phyloP scores from a whole-genome alignment of 2,888 invertebrate genomes.

The Tinea pellionella region DNA sequence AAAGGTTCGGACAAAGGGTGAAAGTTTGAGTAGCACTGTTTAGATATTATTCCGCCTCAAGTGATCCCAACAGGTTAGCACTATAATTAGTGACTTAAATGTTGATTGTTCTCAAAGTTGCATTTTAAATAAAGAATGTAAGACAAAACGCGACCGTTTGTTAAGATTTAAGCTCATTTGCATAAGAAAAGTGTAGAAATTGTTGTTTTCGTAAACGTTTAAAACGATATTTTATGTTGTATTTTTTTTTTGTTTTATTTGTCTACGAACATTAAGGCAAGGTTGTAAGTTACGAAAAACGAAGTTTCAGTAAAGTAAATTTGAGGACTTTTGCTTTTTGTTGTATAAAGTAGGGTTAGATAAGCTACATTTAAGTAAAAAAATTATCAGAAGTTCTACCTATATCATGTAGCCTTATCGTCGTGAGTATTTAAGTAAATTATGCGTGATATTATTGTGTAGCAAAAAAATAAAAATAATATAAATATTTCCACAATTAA shows the following conservation, averaged over 20 bases:
- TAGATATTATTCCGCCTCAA: conserved; percentile 32
- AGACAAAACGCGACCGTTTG: conserved; percentile 22
- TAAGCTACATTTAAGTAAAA: no score
- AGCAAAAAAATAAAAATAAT: not conserved
- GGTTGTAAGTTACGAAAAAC: no score
- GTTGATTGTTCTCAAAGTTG: conserved; percentile 10
- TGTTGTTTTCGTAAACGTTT: conserved; percentile 1
- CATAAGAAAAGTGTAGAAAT: not conserved
- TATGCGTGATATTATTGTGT: no score
- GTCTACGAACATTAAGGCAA: no score
- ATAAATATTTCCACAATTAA: not conserved
- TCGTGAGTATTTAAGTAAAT: no score
- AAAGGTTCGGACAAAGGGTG: no score
- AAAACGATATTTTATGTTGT: not conserved
- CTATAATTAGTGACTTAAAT: conserved; percentile 23
- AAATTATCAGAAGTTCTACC: no score
- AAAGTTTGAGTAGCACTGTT: not conserved
- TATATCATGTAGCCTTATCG: no score
- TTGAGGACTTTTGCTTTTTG: no score
- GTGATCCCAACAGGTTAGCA: conserved; percentile 30
- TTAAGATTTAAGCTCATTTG: not conserved
- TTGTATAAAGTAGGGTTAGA: no score
- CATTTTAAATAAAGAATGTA: conserved; percentile 20
- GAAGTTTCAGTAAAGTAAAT: no score
- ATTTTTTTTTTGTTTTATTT: no score